Percentiles rank a stretch among this genome's conserved stretches.
These are phyloP conservation scores for Aptenodytes patagonicus DNA, from an alignment of 2,113 vertebrate genomes.

Conservation along the genomic window DNA sequence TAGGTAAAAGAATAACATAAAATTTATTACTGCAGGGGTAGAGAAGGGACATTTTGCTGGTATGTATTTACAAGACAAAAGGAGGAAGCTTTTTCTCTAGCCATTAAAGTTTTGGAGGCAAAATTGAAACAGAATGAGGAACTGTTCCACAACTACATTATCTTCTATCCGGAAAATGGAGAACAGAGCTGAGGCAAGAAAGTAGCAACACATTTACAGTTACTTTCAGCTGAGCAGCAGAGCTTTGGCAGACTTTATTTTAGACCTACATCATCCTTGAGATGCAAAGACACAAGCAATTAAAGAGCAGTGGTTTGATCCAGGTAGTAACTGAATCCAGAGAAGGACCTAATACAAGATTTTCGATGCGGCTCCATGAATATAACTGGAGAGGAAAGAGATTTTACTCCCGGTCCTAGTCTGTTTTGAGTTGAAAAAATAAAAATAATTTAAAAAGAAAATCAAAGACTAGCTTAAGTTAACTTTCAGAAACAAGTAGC, in stretches of 20 bases:
- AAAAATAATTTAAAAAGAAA: not conserved
- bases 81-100: not conserved
- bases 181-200: not conserved
- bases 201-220: not conserved
- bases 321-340: too few species aligned
- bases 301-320: not conserved
- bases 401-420: not conserved
- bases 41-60: not conserved
- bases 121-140: not conserved
- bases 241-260: not conserved
- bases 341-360: not conserved
- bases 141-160: not conserved
- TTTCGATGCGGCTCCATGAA: rapidly evolving
- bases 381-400: not conserved
- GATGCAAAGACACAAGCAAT: not conserved
- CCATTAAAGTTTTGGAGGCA: not conserved
- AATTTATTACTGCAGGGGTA: not conserved
- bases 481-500: not conserved
- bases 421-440: not conserved
- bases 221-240: not conserved
- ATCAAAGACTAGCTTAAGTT: not conserved
- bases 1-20: not conserved
- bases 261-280: not conserved
- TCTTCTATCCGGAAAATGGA: not conserved
- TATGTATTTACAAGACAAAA: not conserved